Base-by-base conservation (phyloP, 2,797 vertebrate species). In the Capromys pilorides region DNA sequence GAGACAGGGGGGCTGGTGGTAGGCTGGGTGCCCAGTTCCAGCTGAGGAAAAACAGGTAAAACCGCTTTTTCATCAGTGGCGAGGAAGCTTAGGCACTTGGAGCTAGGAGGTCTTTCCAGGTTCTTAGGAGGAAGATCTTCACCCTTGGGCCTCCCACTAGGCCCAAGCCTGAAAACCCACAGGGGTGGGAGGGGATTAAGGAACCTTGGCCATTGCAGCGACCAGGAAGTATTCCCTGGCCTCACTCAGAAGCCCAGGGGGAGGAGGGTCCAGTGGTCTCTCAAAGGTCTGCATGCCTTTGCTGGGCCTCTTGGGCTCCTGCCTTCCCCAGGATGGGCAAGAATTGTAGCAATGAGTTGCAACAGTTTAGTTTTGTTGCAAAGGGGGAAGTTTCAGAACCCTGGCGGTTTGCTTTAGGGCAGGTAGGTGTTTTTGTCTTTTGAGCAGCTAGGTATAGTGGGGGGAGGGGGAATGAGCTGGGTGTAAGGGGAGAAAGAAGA, bases 321-420 rank as follows among this genome's bases (percentile, higher is more conserved):
- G 26, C 7, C 12, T 45, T 9, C 21, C 67, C 2, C 13, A 49
- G 28, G 7, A 79, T 67, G 51, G 16, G 16, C 22, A 26, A 61
- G 66, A 83, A 51, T 62, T 94, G 89, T 91, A 95, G 94, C 89
- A 96, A 83, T 92, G 80, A 77, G 78, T 93, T 95, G 96, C 90
- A 95, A 93, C 96, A 96, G 89, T 94, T 87, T 94, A 73, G 57
- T 85, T 95, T 94, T 87, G 89, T 95, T 96, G 91, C 89, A 83
- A 94, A 95, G 86, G 91, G 86, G 86, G 95, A 91, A 91, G 93
- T 90, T 95, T 94, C 93, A 87, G 95, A 94, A 95, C 91, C 54
- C 21, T 54, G 86, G 95, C 41, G 89, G 88, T 73, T 73, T 87
- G 24, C 88, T 94, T 93, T 64, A 71, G 90, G 71, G 4, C 36